Base-by-base conservation (phyloP, 2,113 vertebrate genomes). In the Rhinichthys klamathensis region DNA sequence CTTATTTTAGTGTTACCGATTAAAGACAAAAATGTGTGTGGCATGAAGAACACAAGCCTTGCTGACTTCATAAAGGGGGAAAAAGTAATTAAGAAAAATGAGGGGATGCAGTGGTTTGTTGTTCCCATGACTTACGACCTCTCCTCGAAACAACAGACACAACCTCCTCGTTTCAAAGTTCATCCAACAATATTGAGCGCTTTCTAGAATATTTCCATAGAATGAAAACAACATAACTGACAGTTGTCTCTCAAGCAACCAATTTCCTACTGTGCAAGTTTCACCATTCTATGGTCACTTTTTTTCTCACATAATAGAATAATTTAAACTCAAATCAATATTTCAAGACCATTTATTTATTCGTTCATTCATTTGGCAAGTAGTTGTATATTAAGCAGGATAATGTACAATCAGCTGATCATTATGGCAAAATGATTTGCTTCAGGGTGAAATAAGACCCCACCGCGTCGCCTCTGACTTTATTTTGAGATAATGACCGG, bases 321-420 rank as follows among this genome's bases (percentile, higher is more conserved):
- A 15, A 25, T 73, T 73, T 44, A 16, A 44, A 46, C 70, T 16
- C 70, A 73, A 46, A 73, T 46, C 70, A 73, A 46, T 73, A 73
- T 58, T 77, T 58, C 10, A 58, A 58, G 51, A 35, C 18, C 49
- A n/a, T 77, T 38, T 56, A 58, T 58, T 58, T 58, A 35, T 77
- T 38, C 11, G n/a, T 77, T 58, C 35, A 35, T 77, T 77, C 6
- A 27, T n/a, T 73, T 73, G 38, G 23, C 41, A 46, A 73, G 32
- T 46, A 12, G 13, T 18, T 23, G 49, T 35, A 30, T 77, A 23
- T 77, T 77, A 11, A 35, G 74, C 49, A 13, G 30, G 21, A 77
- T 38, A 58, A 77, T 58, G 51, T 77, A 35, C 4, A 35, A 56
- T 30, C 51, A 58, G 15, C 18, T 6, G 6, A 11, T n/a, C 75